Conservation (phyloP, 2,113 vertebrate genomes). For the Oncorhynchus nerka region DNA sequence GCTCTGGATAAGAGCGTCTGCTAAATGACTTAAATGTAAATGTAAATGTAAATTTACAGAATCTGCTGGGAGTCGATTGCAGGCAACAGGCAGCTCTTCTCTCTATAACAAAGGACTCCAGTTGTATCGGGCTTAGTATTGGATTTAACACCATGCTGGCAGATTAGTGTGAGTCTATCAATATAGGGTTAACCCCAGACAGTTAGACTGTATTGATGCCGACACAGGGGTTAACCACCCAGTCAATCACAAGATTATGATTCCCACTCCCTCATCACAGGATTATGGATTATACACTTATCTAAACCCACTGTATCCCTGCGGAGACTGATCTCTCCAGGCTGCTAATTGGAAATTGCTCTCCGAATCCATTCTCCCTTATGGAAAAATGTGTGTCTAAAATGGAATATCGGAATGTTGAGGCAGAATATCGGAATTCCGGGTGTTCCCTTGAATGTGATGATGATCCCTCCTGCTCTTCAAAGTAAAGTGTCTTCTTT, state of each 20-base stretch:
- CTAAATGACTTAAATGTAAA: too few species aligned
- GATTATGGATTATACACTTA: conserved; percentile 33
- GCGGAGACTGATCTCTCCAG: neutral
- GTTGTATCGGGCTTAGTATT: too few species aligned
- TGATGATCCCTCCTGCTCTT: neutral
- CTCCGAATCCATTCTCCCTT: neutral
- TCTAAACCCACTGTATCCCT: neutral
- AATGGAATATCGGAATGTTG: neutral
- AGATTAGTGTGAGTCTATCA: neutral
- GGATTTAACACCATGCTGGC: too few species aligned
- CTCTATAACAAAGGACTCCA: too few species aligned
- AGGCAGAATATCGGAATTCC: neutral
- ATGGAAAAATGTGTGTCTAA: too few species aligned
- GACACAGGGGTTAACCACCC: conserved; percentile 23
- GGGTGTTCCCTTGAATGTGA: neutral
- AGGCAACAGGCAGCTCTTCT: too few species aligned
- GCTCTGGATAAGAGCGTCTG: too few species aligned
- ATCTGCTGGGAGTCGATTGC: too few species aligned
- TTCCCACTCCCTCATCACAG: conserved; percentile 2
- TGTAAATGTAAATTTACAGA: too few species aligned
- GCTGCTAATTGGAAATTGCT: conserved; percentile 23
- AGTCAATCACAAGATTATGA: conserved; percentile 24
- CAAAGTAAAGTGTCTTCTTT: too few species aligned
- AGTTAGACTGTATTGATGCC: conserved; percentile 12
- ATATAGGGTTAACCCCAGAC: neutral